These are phyloP conservation scores for Athalia circularis DNA, from an alignment of 2,888 invertebrate genomes.

Conservation along the genomic window DNA sequence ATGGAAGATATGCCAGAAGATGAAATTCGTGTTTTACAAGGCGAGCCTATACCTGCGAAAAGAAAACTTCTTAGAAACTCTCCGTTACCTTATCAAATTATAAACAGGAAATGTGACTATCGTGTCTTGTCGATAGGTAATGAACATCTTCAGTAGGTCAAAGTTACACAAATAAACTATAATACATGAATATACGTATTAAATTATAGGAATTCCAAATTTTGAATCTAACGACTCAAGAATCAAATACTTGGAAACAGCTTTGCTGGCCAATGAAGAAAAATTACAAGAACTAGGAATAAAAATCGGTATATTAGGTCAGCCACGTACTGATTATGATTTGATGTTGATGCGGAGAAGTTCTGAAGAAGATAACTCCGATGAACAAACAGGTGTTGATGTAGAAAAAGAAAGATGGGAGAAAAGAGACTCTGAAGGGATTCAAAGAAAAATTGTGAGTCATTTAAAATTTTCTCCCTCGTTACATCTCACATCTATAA, in stretches of 20 bases:
- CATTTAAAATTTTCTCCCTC: not conserved
- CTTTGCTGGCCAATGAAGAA: slow-evolving; percentile 78
- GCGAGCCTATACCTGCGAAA: slow-evolving; percentile 76
- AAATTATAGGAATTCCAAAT: slow-evolving; percentile 70
- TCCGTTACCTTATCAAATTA: slow-evolving; percentile 78
- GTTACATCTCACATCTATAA: not conserved
- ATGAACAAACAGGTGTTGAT: not conserved
- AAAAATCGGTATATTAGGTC: slow-evolving; percentile 79
- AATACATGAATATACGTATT: not conserved
- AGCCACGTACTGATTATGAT: slow-evolving; percentile 77
- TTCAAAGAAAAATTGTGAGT: slow-evolving; percentile 34
- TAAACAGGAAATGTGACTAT: slow-evolving; percentile 78
- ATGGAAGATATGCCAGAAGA: slow-evolving; percentile 73
- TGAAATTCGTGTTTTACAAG: slow-evolving; percentile 77
- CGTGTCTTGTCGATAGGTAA: slow-evolving; percentile 76
- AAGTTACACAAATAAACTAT: not conserved
- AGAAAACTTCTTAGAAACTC: slow-evolving; percentile 78
- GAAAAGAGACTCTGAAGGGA: slow-evolving; percentile 50
- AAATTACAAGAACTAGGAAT: slow-evolving; percentile 73
- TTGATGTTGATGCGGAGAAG: slow-evolving; percentile 75
- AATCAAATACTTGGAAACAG: slow-evolving; percentile 76
- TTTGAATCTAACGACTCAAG: slow-evolving; percentile 72
- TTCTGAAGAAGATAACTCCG: slow-evolving; percentile 72
- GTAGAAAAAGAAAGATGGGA: slow-evolving; percentile 51
- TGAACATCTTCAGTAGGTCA: not conserved